phyloP scores from a whole-genome alignment of 2,113 vertebrate species.

The Amblyornis subalaris region DNA sequence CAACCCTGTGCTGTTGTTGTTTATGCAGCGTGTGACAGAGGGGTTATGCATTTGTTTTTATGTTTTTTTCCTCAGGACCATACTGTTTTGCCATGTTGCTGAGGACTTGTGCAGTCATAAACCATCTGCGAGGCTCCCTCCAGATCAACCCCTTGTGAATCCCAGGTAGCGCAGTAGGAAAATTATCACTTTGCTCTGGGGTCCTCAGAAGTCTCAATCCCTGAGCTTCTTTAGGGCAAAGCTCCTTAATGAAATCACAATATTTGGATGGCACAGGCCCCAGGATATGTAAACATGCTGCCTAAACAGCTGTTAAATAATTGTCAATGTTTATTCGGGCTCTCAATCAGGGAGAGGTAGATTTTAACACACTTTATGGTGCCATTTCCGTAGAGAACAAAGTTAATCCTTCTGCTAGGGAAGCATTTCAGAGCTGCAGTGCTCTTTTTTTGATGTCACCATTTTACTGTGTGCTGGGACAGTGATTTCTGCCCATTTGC shows the following conservation, averaged over 20 bases:
- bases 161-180: neutral
- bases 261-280: conserved; percentile 38
- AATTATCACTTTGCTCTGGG: neutral
- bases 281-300: conserved; percentile 28
- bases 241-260: conserved; percentile 49
- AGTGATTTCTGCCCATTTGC: neutral
- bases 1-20: neutral
- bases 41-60: neutral
- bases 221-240: conserved; percentile 21
- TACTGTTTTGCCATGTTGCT: neutral
- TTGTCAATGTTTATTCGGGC: conserved; percentile 35
- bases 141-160: neutral
- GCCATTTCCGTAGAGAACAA: neutral
- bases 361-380: neutral
- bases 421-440: neutral
- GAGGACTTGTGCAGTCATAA: neutral
- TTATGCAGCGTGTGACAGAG: neutral
- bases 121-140: neutral
- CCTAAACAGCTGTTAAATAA: conserved; percentile 56
- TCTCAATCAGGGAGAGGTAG: conserved; percentile 9
- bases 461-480: neutral
- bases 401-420: neutral
- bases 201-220: neutral
- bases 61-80: neutral
- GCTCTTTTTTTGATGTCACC: neutral